Conservation (phyloP, 2,113 vertebrate genomes). For the Lutjanus erythropterus region DNA sequence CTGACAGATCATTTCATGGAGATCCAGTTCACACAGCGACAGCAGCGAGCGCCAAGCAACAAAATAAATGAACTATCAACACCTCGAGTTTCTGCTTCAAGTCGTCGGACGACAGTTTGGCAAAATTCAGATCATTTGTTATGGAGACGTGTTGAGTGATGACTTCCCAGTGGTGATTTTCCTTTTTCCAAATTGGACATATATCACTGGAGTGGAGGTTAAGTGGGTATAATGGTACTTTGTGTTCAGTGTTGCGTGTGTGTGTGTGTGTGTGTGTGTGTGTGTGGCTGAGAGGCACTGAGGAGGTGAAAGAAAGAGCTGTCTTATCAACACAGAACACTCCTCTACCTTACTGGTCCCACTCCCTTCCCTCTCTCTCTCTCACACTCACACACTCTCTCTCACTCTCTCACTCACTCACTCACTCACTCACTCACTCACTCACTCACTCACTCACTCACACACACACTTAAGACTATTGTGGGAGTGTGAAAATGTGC, state of each 20-base stretch:
- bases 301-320: slow-evolving; percentile 31
- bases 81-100: not conserved
- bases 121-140: not conserved
- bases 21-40: not conserved
- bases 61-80: not conserved
- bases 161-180: slow-evolving; percentile 3
- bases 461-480: not conserved
- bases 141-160: not conserved
- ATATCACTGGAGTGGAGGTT: slow-evolving; percentile 11
- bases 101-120: slow-evolving; percentile 1
- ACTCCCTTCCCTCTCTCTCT: not conserved
- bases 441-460: not conserved
- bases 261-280: slow-evolving; percentile 23
- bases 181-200: slow-evolving; percentile 10
- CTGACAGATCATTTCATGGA: slow-evolving; percentile 5
- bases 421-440: not conserved
- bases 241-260: slow-evolving; percentile 4
- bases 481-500: slow-evolving; percentile 5
- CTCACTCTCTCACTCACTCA: not conserved
- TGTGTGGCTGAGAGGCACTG: slow-evolving; percentile 1
- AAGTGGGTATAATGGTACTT: slow-evolving; percentile 24
- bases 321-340: slow-evolving; percentile 29
- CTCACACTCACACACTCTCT: not conserved
- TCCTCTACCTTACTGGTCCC: not conserved
- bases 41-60: not conserved